Evolutionary conservation across 2,888 invertebrate species (phyloP).

Genomic region (Epistrophe grossulariae): DNA sequence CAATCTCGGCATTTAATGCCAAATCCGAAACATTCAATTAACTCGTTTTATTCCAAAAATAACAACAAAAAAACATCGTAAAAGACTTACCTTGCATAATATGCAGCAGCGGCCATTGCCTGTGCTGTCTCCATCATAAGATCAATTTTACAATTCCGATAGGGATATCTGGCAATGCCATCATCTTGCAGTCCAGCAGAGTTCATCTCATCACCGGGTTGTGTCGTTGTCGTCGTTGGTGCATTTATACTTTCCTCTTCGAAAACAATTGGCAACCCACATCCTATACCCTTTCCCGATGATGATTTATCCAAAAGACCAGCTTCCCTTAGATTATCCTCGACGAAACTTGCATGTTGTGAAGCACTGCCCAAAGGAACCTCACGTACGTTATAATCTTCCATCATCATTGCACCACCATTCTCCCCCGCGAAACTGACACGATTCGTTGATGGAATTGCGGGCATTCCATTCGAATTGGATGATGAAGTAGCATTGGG

Average conservation of each 20-base stretch:
- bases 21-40: too few species aligned
- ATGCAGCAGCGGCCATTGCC: conserved; percentile 81
- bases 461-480: conserved; percentile 31
- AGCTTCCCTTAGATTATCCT: conserved; percentile 78
- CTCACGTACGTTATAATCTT: conserved; percentile 76
- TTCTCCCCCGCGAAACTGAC: conserved; percentile 12
- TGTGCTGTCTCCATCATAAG: conserved; percentile 81
- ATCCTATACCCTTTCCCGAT: conserved; percentile 44
- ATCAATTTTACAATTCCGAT: conserved; percentile 81
- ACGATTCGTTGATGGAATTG: conserved; percentile 21
- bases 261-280: conserved; percentile 78
- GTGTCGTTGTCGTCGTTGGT: not conserved
- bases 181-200: conserved; percentile 65
- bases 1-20: too few species aligned
- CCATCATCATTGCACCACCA: conserved; percentile 6
- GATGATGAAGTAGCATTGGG: conserved; percentile 22
- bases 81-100: conserved; percentile 80
- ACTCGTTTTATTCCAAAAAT: too few species aligned
- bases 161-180: conserved; percentile 79
- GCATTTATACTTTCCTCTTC: conserved; percentile 76
- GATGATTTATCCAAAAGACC: conserved; percentile 76
- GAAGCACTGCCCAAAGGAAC: conserved; percentile 78
- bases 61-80: not conserved
- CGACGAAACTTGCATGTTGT: conserved; percentile 76
- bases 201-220: conserved; percentile 22